These are phyloP conservation scores for Vireo altiloquus DNA, from an alignment of 2,113 vertebrate species.

Conservation along the genomic window DNA sequence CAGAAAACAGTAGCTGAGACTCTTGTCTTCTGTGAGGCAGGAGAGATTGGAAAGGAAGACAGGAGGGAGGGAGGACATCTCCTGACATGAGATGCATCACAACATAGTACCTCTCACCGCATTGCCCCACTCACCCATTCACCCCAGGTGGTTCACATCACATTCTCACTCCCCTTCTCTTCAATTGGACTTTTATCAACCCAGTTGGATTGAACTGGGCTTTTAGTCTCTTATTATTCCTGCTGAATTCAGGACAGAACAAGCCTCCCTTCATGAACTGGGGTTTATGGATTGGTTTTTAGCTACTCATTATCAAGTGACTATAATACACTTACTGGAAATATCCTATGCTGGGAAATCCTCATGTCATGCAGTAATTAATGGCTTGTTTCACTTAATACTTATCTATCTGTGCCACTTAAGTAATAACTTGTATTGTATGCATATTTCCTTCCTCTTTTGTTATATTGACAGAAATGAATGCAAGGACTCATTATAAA, in stretches of 20 bases:
- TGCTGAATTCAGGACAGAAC: background rate
- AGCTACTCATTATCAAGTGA: background rate
- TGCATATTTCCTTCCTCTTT: background rate
- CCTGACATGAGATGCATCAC: background rate
- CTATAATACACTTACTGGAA: background rate
- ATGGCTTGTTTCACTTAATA: background rate
- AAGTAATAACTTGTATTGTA: background rate
- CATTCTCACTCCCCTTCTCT: background rate
- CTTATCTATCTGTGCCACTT: background rate
- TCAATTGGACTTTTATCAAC: background rate
- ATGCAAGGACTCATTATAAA: background rate
- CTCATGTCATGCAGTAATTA: background rate
- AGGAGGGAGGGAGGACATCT: background rate
- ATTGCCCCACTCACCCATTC: background rate
- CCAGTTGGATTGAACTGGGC: background rate
- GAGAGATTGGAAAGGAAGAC: background rate
- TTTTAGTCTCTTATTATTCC: background rate
- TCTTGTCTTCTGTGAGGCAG: background rate
- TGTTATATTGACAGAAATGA: background rate
- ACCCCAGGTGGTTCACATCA: background rate
- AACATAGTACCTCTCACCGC: background rate
- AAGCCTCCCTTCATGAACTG: background rate
- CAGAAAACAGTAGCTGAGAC: background rate
- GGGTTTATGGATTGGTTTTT: background rate
- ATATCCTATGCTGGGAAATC: background rate